Percentiles rank a stretch among this genome's conserved stretches.
These are phyloP conservation scores for Cichladusa arquata DNA, from an alignment of 2,113 vertebrate genomes.

Conservation along the genomic window DNA sequence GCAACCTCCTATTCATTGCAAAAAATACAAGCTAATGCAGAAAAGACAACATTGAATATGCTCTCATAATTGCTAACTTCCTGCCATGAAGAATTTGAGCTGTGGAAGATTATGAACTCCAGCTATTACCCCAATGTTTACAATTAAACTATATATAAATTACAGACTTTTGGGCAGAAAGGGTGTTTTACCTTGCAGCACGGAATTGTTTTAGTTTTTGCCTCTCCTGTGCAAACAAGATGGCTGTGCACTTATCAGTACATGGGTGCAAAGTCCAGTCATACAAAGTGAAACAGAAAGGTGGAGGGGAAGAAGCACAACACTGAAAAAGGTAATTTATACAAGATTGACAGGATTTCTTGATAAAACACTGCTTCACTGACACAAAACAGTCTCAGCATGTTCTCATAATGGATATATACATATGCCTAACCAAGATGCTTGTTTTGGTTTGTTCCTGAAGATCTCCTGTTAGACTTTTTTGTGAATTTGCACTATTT, in stretches of 20 bases:
- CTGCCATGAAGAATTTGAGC: background rate
- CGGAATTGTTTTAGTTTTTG: background rate
- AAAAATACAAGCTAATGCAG: background rate
- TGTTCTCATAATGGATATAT: background rate
- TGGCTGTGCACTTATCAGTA: background rate
- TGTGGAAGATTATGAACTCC: background rate
- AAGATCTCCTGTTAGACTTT: background rate
- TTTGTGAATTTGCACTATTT: background rate
- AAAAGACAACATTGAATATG: background rate
- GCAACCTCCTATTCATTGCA: background rate
- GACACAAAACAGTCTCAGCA: background rate
- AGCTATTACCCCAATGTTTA: background rate
- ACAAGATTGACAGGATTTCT: background rate
- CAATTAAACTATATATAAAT: background rate
- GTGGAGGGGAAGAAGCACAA: background rate
- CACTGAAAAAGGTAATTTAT: background rate
- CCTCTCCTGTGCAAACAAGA: background rate
- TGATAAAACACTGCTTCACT: background rate
- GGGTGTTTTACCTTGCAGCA: constrained; percentile 7
- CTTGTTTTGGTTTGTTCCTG: background rate
- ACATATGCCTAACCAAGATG: background rate
- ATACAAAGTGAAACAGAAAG: background rate
- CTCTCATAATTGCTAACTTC: background rate
- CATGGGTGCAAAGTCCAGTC: constrained; percentile 17
- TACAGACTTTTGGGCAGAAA: background rate